A percentile compares a stretch with the other conserved stretches of the same genome.
phyloP scores from a whole-genome alignment of 2,113 vertebrate species.

The Cebus imitator region DNA sequence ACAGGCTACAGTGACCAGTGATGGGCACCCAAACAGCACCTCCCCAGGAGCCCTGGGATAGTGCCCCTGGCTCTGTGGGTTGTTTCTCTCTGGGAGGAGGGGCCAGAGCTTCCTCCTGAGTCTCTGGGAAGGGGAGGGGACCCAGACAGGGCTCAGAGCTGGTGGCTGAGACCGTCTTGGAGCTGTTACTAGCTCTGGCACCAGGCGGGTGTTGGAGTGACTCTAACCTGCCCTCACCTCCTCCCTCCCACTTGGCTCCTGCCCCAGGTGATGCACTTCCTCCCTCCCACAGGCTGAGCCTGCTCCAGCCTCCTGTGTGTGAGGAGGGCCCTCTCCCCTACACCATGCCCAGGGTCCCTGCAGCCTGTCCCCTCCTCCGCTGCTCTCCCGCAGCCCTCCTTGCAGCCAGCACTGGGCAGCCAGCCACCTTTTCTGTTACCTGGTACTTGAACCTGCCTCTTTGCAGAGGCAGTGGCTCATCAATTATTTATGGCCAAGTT shows the following conservation, averaged over 20 bases:
- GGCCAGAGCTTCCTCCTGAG: background rate
- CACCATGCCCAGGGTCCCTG: background rate
- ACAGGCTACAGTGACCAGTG: background rate
- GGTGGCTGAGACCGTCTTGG: fast-evolving
- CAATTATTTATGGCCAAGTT: slow-evolving; percentile 8
- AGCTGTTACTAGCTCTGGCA: background rate
- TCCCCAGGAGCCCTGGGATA: background rate
- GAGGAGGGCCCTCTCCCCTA: background rate
- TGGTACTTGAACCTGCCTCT: background rate
- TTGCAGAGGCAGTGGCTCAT: background rate
- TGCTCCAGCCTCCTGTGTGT: background rate
- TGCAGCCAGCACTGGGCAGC: fast-evolving
- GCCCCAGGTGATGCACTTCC: background rate
- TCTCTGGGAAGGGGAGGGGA: background rate
- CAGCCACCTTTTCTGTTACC: background rate
- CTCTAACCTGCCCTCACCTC: background rate
- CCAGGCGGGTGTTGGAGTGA: background rate
- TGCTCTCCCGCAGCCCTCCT: background rate
- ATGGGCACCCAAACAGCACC: background rate
- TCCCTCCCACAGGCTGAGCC: background rate
- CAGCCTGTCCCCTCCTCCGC: background rate
- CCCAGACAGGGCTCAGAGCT: background rate
- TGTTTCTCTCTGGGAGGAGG: background rate
- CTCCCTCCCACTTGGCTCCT: background rate
- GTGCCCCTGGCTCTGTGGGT: background rate